Evolutionary conservation across 1,140 invertebrate genomes (phyloP).

Genomic region (Neodiprion pinetum): DNA sequence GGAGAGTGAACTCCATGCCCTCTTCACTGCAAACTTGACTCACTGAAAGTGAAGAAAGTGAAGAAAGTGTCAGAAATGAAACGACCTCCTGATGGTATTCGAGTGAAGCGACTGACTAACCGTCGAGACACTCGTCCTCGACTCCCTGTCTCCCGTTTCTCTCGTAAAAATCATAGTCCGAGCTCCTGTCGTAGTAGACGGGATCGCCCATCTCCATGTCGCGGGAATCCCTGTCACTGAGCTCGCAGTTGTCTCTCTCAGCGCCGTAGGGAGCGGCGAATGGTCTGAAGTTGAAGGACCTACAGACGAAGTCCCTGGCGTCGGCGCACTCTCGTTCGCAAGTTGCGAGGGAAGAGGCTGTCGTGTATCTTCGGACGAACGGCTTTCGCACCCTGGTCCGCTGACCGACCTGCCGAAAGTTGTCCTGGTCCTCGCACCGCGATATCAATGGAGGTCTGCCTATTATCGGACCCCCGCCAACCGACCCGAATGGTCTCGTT

Average conservation of each 20-base stretch:
- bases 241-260: constrained; percentile 85
- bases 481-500: constrained; percentile 48
- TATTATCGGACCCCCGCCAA: constrained; percentile 53
- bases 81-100: background rate
- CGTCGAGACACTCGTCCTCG: constrained; percentile 82
- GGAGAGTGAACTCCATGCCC: constrained; percentile 91
- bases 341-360: constrained; percentile 74
- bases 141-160: constrained; percentile 70
- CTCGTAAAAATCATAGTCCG: constrained; percentile 89
- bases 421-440: constrained; percentile 79
- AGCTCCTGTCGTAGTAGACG: constrained; percentile 80
- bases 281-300: constrained; percentile 84
- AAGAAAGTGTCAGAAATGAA: constrained; percentile 4
- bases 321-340: constrained; percentile 86
- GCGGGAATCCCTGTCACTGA: constrained; percentile 84
- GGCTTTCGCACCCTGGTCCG: constrained; percentile 78
- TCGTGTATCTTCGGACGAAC: constrained; percentile 78
- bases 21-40: constrained; percentile 91
- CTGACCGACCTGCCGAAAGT: constrained; percentile 79
- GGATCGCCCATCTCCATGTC: constrained; percentile 86
- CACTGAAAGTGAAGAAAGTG: constrained; percentile 67
- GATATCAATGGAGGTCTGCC: constrained; percentile 59
- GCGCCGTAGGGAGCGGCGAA: constrained; percentile 68
- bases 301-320: constrained; percentile 83
- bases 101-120: constrained; percentile 58